Percentiles rank a stretch among this genome's conserved stretches.
Conservation (phyloP, 2,113 vertebrate genomes). For the Corvus moneduloides region DNA sequence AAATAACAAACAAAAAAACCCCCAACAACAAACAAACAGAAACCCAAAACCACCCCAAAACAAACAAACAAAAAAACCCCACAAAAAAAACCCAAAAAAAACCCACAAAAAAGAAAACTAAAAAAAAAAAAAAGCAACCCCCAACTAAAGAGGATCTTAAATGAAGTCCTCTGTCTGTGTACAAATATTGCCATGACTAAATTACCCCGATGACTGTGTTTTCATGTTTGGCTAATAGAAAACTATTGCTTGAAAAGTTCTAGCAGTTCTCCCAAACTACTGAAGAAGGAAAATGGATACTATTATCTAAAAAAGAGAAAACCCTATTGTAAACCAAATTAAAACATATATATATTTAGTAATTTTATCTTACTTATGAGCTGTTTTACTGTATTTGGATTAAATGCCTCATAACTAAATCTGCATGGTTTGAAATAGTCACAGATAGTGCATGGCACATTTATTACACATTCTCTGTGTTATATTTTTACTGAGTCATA, state of each 20-base stretch:
- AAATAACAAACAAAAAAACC: fast-evolving
- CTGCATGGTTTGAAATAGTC: background rate
- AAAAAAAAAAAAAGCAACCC: fast-evolving
- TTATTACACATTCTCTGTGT: background rate
- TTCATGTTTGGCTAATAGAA: background rate
- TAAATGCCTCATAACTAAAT: background rate
- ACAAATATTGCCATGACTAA: background rate
- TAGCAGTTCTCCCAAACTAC: background rate
- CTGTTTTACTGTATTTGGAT: background rate
- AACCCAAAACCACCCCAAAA: background rate
- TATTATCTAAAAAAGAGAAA: background rate
- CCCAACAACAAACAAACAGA: too few species aligned
- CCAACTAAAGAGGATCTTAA: background rate
- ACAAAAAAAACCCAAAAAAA: too few species aligned
- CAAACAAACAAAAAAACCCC: background rate
- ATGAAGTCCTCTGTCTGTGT: background rate
- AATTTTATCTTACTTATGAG: background rate
- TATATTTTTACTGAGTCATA: background rate
- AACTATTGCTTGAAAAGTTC: background rate
- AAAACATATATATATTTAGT: background rate
- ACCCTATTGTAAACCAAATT: background rate
- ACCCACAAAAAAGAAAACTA: background rate
- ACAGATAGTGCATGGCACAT: background rate
- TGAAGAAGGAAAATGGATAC: background rate
- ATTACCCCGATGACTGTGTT: background rate